Base-by-base conservation (phyloP, 2,888 invertebrate species). In the Ochlodes sylvanus region DNA sequence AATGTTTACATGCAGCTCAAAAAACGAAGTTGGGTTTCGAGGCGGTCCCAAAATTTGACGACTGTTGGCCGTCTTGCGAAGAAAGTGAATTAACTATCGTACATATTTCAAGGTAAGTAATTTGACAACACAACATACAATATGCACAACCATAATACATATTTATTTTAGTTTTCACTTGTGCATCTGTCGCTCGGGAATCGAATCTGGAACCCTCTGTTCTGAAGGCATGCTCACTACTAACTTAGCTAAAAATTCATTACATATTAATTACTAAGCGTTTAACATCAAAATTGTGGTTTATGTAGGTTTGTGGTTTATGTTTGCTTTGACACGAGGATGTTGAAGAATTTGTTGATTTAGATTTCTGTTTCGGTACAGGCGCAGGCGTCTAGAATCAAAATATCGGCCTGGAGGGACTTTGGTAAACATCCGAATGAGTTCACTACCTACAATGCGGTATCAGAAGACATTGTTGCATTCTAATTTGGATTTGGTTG, bases 401-500 rank as follows among this genome's bases (percentile, higher is more conserved):
- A 74, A 77, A 17, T 69, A 75, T 12, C 7, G 47, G 0, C 57
- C 47, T 1, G 27, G 69, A 9, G 86, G 85, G 2, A 76, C 82
- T 0, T 70, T 79, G 38, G 85, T 93, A 17, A 81, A 79, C 12
- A 79, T 94, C 1, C 79, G 75, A 62, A 88, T 94, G 90, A 77
- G 81, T 0, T 75, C 85, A 0, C 80, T 95, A 32, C 95, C 96
- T 0, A 90, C 91, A 0, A 86, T 95, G 70, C 89, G 96, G 19
- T 96, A 95, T 77, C 94, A 94, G 70, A 94, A 96, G 69, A 95
- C 95, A 64, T 94, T 96, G 12, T 90, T 95, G 0, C 94, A 94
- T 73, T 95, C 94, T 14, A 88, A 94, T 71, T 80, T 97, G 73
- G 96, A 96, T 84, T 86, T 96, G 72, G 94, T 96, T 15, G 96